Evolutionary conservation across 2,888 invertebrate genomes (phyloP).

Genomic region (Tridacna crocea): DNA sequence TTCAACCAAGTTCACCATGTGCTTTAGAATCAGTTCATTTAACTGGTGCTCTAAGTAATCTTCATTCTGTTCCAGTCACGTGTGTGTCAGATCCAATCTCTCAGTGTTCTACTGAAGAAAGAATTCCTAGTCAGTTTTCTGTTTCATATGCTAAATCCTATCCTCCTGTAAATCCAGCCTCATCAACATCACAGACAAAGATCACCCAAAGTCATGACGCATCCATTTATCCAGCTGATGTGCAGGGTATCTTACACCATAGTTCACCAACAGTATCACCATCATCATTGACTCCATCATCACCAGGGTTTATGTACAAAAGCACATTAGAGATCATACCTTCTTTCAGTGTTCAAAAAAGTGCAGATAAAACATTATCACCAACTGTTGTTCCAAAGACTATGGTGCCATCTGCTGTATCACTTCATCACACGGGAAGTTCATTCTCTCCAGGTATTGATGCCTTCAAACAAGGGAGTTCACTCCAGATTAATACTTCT

Average conservation of each 20-base stretch:
- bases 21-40: slow-evolving; percentile 32
- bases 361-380: background rate
- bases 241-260: background rate
- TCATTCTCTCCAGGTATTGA: slow-evolving; percentile 5
- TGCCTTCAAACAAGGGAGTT: slow-evolving; percentile 23
- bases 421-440: background rate
- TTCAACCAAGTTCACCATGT: slow-evolving; percentile 4
- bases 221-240: background rate
- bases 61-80: background rate
- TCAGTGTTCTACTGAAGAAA: background rate
- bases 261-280: background rate
- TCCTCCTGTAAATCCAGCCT: background rate
- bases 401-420: slow-evolving; percentile 2
- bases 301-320: background rate
- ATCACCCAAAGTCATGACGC: background rate
- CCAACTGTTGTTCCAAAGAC: slow-evolving; percentile 4
- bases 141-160: background rate
- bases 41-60: slow-evolving; percentile 15
- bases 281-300: background rate
- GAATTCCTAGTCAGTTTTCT: background rate
- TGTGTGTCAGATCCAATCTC: background rate
- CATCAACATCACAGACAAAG: background rate
- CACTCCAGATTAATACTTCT: slow-evolving; percentile 20
- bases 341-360: background rate
- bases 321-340: background rate